These are phyloP conservation scores for Geophilus truncorum DNA, from an alignment of 2,888 invertebrate genomes.

Conservation along the genomic window DNA sequence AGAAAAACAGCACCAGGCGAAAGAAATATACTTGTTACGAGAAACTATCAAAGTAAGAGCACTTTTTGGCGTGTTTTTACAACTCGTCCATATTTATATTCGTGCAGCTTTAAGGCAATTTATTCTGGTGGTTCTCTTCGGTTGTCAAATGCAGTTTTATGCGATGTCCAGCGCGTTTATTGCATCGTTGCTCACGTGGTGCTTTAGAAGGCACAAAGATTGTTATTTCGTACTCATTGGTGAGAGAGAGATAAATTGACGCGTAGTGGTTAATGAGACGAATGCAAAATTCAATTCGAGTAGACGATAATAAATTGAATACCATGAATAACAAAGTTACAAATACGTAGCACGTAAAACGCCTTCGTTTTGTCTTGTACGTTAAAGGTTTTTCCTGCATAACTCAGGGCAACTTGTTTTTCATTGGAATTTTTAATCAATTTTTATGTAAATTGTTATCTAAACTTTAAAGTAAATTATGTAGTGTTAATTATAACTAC, in stretches of 20 bases:
- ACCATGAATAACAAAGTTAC: no score
- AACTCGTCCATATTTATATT: not conserved
- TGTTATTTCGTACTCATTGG: not conserved
- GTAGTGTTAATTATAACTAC: no score
- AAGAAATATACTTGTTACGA: conserved; percentile 85
- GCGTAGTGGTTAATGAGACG: no score
- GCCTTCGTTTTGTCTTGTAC: no score
- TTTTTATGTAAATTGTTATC: no score
- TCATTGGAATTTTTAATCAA: no score
- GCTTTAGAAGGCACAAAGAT: not conserved
- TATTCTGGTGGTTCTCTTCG: not conserved
- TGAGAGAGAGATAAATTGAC: not conserved
- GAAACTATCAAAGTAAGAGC: conserved; percentile 79
- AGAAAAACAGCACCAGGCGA: conserved; percentile 88
- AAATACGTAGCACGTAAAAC: no score
- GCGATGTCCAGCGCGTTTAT: not conserved
- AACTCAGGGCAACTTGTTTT: no score
- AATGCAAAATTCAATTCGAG: no score
- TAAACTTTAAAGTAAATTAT: no score
- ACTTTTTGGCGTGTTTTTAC: not conserved
- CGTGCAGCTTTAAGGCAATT: not conserved
- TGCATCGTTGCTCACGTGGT: not conserved
- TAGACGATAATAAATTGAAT: no score
- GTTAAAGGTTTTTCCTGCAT: no score
- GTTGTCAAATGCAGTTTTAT: not conserved